Base-by-base conservation (phyloP, 1,140 invertebrate genomes). In the Bombus confusus region DNA sequence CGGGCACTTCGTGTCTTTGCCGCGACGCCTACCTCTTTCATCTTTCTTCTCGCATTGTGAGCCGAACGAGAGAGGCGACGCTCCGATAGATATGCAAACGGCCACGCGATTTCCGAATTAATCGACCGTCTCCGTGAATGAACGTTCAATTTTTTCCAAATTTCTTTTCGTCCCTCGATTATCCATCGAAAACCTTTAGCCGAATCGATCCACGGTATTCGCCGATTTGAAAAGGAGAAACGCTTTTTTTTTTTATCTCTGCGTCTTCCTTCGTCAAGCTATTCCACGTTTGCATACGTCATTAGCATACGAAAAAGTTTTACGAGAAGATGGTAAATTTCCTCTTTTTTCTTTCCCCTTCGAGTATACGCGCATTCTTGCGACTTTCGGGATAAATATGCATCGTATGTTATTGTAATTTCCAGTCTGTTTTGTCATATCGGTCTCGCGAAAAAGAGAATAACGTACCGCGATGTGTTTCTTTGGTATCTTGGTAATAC, bases 1-100 rank as follows among this genome's bases (percentile, higher is more conserved):
- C 88, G 59, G 78, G 68, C 68, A 73, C 80, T 90, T 41, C 25
- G 64, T 68, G 71, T 84, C 81, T 81, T 83, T 71, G 52, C 43
- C 68, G 31, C 59, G 72, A 80, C 79, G 80, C 81, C 78, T 66
- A 69, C 34, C 34, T 34, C 85, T 89, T 87, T 90, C 73, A 73
- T 87, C 75, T 72, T 77, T 77, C 73, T 43, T 75, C 4, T 59
- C 41, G 52, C 57, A 43, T 81, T 68, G 39, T 31, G 37, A 69
- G 25, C 47, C 12, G 41, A 22, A 71, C 31, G 34, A 31, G 62
- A 74, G 74, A 52, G 68, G 4, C 59, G 59, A 80, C 77, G 57
- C 15, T 52, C 57, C n/a, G 68, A 80, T 64, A n/a, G 57, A 41
- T 74, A 59, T 37, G 75, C 64, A 43, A 34, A 79, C 37, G 52